These are phyloP conservation scores for Pempheris klunzingeri DNA, from an alignment of 2,797 vertebrate species.

Conservation along the genomic window DNA sequence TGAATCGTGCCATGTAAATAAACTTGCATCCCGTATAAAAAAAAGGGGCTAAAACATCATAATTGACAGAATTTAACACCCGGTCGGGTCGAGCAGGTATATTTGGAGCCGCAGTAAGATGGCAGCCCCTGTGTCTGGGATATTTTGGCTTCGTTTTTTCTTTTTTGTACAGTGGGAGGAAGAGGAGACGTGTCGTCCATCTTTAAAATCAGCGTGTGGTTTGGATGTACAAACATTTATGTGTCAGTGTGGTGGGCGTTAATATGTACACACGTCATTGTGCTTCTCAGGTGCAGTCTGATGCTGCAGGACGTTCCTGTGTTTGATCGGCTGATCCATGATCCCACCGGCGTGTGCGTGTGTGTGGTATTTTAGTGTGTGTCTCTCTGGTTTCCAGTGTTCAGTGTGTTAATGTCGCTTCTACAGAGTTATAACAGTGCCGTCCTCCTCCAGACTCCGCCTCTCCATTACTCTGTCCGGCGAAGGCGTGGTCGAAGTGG, in stretches of 20 bases:
- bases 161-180: too few relatives aligned
- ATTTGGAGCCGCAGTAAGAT: too few relatives aligned
- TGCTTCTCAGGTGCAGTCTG: conserved; percentile 57
- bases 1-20: too few relatives aligned
- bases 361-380: conserved; percentile 24
- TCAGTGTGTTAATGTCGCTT: conserved; percentile 13
- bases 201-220: too few relatives aligned
- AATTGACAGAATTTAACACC: too few relatives aligned
- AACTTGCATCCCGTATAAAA: too few relatives aligned
- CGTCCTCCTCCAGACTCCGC: conserved; percentile 92
- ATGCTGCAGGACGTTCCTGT: neutral
- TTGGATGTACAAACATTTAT: conserved; percentile 31
- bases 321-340: conserved; percentile 19
- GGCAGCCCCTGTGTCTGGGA: too few relatives aligned
- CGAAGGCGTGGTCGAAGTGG: conserved; percentile 51
- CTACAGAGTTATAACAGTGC: conserved; percentile 96
- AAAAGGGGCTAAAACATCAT: too few relatives aligned
- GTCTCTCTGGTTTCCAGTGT: conserved; percentile 50
- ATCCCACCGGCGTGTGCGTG: conserved; percentile 19
- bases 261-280: conserved; percentile 38
- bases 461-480: conserved; percentile 83
- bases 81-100: too few relatives aligned
- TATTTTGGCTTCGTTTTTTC: too few relatives aligned
- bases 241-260: conserved; percentile 25
- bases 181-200: too few relatives aligned